A percentile compares a stretch with the other conserved stretches of the same genome.
These are phyloP conservation scores for Cassiopea xamachana DNA, from an alignment of 30 jellyfish, hydroid and myxozoan species.

Conservation along the genomic window DNA sequence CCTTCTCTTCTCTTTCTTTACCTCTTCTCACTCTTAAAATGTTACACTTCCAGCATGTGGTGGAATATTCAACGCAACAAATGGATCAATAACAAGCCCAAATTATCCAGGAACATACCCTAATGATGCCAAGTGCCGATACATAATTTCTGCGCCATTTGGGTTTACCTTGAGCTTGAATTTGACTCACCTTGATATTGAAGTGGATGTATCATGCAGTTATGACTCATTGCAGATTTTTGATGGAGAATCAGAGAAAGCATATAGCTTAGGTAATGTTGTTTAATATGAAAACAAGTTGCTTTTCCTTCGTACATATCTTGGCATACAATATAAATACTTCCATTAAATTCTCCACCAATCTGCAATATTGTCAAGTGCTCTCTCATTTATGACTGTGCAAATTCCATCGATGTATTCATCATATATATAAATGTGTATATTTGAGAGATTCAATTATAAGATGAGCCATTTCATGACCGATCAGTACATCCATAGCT, in stretches of 20 bases:
- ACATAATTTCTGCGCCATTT: conserved; percentile 51
- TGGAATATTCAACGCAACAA: conserved; percentile 60
- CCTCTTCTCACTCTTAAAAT: too few relatives aligned
- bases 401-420: too few relatives aligned
- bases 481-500: too few relatives aligned
- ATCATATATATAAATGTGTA: too few relatives aligned
- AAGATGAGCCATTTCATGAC: too few relatives aligned
- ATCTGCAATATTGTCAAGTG: too few relatives aligned
- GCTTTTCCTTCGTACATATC: too few relatives aligned
- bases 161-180: conserved; percentile 46
- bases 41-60: conserved; percentile 49
- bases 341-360: too few relatives aligned
- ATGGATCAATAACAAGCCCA: conserved; percentile 66
- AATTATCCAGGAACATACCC: conserved; percentile 73
- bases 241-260: conserved; percentile 63
- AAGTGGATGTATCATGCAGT: conserved; percentile 52
- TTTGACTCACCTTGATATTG: conserved; percentile 55
- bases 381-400: too few relatives aligned
- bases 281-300: background rate
- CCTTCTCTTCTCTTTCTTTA: too few relatives aligned
- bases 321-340: too few relatives aligned
- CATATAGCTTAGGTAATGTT: conserved; percentile 59
- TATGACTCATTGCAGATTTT: conserved; percentile 41
- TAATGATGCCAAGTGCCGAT: conserved; percentile 55
- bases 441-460: too few relatives aligned